Percentiles rank a stretch among this genome's conserved stretches.
Evolutionary conservation across 2,797 vertebrate species (phyloP).

Genomic region (Mus caroli): DNA sequence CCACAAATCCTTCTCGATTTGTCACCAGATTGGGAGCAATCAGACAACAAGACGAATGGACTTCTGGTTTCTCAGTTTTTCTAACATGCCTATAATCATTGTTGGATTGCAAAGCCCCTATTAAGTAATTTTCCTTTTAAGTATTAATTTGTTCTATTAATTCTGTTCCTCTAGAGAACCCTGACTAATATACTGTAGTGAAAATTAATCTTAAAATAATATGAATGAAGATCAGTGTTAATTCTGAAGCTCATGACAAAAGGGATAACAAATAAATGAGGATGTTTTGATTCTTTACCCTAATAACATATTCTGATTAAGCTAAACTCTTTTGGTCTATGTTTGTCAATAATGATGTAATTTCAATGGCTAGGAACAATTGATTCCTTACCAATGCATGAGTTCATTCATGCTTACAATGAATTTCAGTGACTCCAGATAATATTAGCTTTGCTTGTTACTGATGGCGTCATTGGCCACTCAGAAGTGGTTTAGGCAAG

Average conservation of each 20-base stretch:
- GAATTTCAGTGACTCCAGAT: slow-evolving; percentile 7
- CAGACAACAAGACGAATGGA: background rate
- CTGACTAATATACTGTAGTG: background rate
- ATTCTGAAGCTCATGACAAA: background rate
- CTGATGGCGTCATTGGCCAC: background rate
- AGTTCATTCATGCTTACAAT: background rate
- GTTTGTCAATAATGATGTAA: slow-evolving; percentile 27
- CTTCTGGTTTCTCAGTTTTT: background rate
- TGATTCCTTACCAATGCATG: background rate
- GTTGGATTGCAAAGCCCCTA: no score
- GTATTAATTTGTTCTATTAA: background rate
- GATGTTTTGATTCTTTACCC: background rate
- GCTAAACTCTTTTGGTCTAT: background rate
- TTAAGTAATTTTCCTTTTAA: background rate
- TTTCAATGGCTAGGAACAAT: background rate
- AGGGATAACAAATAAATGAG: background rate
- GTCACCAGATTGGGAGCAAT: background rate
- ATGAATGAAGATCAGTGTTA: background rate
- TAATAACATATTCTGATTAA: background rate
- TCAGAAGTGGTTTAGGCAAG: background rate
- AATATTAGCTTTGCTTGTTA: background rate
- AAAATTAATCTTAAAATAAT: background rate
- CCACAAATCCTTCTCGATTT: no score
- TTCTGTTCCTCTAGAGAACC: background rate
- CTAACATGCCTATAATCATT: background rate